phyloP scores from a whole-genome alignment of 2,888 invertebrate genomes.

The Cheilosia variabilis region DNA sequence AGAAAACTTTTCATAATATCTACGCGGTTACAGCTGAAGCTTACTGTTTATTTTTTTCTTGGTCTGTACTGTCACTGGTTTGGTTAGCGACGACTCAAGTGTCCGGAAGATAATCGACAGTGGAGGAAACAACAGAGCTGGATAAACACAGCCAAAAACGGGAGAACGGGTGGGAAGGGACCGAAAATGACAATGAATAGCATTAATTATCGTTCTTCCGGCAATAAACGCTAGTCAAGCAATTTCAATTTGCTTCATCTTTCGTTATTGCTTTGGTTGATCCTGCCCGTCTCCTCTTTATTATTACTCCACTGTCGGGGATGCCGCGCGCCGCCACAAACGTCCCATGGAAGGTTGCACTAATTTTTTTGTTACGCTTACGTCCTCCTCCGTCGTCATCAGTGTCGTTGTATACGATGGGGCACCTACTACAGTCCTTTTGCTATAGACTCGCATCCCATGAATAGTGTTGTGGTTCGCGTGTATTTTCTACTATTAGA shows the following conservation, averaged over 20 bases:
- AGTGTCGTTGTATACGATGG: conserved; percentile 6
- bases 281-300: conserved; percentile 55
- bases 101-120: conserved; percentile 40
- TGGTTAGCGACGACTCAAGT: conserved; percentile 37
- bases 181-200: conserved; percentile 65
- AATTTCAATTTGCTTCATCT: conserved; percentile 74
- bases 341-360: background rate
- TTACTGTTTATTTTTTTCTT: conserved; percentile 9
- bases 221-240: conserved; percentile 69
- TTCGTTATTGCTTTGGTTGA: conserved; percentile 72
- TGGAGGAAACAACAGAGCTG: conserved; percentile 7
- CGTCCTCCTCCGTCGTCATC: background rate
- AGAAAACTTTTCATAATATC: conserved; percentile 26
- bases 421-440: conserved; percentile 25
- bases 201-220: conserved; percentile 69
- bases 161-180: background rate
- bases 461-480: too few relatives aligned
- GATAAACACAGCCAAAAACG: conserved; percentile 12
- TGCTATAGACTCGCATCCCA: background rate
- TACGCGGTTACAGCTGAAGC: conserved; percentile 30
- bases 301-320: conserved; percentile 16
- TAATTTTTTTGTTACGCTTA: conserved; percentile 26
- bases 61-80: conserved; percentile 18
- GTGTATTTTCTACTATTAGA: too few relatives aligned
- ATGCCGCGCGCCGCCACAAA: too few relatives aligned